These are phyloP conservation scores for Sycophila sp. DNA, from an alignment of 1,140 invertebrate genomes.

Conservation along the genomic window DNA sequence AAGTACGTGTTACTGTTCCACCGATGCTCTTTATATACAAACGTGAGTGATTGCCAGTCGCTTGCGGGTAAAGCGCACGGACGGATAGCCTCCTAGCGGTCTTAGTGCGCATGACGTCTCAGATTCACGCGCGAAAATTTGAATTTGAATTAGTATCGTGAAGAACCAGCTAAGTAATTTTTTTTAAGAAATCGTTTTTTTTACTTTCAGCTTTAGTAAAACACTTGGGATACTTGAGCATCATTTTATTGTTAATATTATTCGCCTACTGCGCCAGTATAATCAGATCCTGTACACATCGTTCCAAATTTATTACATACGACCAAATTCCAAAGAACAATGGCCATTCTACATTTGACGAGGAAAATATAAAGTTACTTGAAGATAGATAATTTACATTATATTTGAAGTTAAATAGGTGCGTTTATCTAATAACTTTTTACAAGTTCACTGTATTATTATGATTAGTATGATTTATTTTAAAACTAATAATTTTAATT, in stretches of 20 bases:
- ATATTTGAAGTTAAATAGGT: too few species aligned
- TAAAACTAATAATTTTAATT: too few species aligned
- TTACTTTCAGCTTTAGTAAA: slow-evolving; percentile 63
- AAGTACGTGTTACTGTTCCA: slow-evolving; percentile 63
- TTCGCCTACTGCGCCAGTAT: slow-evolving; percentile 69
- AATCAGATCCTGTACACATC: slow-evolving; percentile 58
- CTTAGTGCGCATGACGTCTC: too few species aligned
- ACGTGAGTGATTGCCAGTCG: background rate
- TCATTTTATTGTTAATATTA: slow-evolving; percentile 65
- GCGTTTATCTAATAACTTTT: too few species aligned
- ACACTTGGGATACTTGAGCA: slow-evolving; percentile 68
- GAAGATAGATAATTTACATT: background rate
- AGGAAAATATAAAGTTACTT: background rate
- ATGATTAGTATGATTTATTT: too few species aligned
- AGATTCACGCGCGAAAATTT: too few species aligned
- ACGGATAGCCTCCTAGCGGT: background rate
- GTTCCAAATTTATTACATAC: slow-evolving; percentile 32
- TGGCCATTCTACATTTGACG: too few species aligned
- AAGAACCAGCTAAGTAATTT: too few species aligned
- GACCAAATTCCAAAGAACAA: too few species aligned
- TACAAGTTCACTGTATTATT: too few species aligned
- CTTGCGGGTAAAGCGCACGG: slow-evolving; percentile 22
- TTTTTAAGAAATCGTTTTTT: too few species aligned
- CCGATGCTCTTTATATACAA: slow-evolving; percentile 37
- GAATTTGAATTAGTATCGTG: slow-evolving; percentile 16